Conservation (phyloP, 2,888 invertebrate species). For the Digitonthophagus gazella region DNA sequence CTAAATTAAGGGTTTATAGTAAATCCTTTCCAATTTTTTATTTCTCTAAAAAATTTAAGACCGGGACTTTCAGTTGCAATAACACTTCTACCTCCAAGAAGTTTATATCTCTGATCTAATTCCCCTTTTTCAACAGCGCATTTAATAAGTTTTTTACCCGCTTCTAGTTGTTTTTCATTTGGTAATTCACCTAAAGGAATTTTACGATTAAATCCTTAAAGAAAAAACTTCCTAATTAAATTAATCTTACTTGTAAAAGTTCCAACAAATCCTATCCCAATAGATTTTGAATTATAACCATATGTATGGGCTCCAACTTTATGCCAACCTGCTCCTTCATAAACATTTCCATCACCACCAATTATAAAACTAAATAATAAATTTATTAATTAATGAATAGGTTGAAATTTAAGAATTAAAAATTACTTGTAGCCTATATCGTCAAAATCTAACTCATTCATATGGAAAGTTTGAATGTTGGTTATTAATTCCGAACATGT, state of each 20-base stretch:
- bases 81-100: slow-evolving; percentile 60
- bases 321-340: slow-evolving; percentile 61
- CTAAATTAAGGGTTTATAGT: not conserved
- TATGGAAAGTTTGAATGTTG: slow-evolving; percentile 56
- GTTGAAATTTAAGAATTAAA: no score
- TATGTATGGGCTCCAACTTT: slow-evolving; percentile 58
- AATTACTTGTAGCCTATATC: slow-evolving; percentile 64
- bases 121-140: slow-evolving; percentile 54
- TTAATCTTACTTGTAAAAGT: slow-evolving; percentile 53
- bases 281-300: slow-evolving; percentile 55
- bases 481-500: slow-evolving; percentile 50
- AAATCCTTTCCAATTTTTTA: slow-evolving; percentile 52
- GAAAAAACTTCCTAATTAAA: not conserved
- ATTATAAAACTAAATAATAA: slow-evolving; percentile 57
- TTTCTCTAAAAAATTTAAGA: slow-evolving; percentile 51
- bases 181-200: slow-evolving; percentile 50
- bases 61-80: slow-evolving; percentile 57
- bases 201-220: slow-evolving; percentile 16
- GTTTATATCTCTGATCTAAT: slow-evolving; percentile 52
- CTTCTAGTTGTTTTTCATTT: slow-evolving; percentile 49
- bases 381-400: no score
- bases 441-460: slow-evolving; percentile 51
- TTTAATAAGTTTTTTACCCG: slow-evolving; percentile 52
- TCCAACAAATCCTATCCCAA: slow-evolving; percentile 61
- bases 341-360: slow-evolving; percentile 60